A percentile compares a stretch with the other conserved stretches of the same genome.
Conservation (phyloP, 1,140 invertebrate genomes). For the Dreissena polymorpha region DNA sequence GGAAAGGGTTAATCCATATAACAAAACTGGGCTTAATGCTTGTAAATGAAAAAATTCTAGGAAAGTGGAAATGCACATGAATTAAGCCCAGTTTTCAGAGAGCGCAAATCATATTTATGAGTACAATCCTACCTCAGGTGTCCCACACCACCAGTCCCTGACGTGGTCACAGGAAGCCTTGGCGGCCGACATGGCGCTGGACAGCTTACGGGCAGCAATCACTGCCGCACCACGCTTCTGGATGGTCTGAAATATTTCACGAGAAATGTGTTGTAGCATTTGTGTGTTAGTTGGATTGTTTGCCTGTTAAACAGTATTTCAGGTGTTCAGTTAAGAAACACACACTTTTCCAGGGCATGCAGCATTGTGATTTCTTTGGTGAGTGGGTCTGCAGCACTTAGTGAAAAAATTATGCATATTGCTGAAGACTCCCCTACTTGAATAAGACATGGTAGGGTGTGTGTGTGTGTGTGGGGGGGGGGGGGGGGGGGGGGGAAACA, state of each 20-base stretch:
- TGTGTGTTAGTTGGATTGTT: neutral
- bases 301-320: neutral
- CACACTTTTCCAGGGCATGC: neutral
- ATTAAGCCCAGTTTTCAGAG: too few species aligned
- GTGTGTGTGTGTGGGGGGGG: too few species aligned
- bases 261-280: neutral
- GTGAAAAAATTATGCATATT: too few species aligned
- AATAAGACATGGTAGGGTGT: too few species aligned
- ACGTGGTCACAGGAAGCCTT: slow-evolving; percentile 99
- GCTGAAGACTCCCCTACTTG: too few species aligned
- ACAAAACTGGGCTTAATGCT: too few species aligned
- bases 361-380: neutral
- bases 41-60: too few species aligned
- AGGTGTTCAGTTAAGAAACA: neutral
- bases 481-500: too few species aligned
- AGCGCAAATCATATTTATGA: too few species aligned
- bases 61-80: too few species aligned
- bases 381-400: too few species aligned
- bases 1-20: too few species aligned
- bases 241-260: slow-evolving; percentile 85
- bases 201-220: slow-evolving; percentile 98
- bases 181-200: slow-evolving; percentile 98
- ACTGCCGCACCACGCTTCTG: slow-evolving; percentile 99
- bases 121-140: slow-evolving; percentile 74
- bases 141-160: slow-evolving; percentile 96